phyloP scores from a whole-genome alignment of 1,140 invertebrate species.

The Belonocnema kinseyi region DNA sequence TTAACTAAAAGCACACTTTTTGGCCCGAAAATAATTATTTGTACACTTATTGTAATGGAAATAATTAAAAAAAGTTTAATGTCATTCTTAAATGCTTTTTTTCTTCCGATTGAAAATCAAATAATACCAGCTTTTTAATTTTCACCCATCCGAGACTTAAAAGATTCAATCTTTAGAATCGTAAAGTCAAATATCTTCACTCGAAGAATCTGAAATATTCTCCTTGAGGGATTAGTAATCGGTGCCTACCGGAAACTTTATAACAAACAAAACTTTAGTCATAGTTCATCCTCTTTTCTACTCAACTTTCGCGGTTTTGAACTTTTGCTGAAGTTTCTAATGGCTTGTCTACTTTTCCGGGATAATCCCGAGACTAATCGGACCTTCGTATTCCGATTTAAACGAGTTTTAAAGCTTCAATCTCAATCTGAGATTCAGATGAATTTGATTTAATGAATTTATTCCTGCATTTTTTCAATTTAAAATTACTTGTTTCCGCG shows the following conservation, averaged over 20 bases:
- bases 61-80: too few species aligned
- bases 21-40: too few species aligned
- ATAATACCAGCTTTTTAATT: too few species aligned
- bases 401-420: neutral
- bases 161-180: neutral
- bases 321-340: constrained; percentile 18
- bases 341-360: constrained; percentile 14
- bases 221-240: constrained; percentile 21
- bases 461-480: too few species aligned
- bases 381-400: constrained; percentile 6
- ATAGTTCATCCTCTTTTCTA: constrained; percentile 14
- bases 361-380: constrained; percentile 19
- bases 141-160: too few species aligned
- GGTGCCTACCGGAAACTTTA: neutral
- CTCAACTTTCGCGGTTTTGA: constrained; percentile 15
- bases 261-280: constrained; percentile 24
- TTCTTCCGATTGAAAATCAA: too few species aligned
- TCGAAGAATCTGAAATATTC: neutral
- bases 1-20: too few species aligned
- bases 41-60: too few species aligned
- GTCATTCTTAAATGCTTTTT: too few species aligned
- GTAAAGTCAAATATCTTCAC: neutral
- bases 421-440: neutral
- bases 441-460: too few species aligned
- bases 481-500: too few species aligned